phyloP scores from a whole-genome alignment of 2,113 vertebrate species.

The Ophthalmolycus amberensis region DNA sequence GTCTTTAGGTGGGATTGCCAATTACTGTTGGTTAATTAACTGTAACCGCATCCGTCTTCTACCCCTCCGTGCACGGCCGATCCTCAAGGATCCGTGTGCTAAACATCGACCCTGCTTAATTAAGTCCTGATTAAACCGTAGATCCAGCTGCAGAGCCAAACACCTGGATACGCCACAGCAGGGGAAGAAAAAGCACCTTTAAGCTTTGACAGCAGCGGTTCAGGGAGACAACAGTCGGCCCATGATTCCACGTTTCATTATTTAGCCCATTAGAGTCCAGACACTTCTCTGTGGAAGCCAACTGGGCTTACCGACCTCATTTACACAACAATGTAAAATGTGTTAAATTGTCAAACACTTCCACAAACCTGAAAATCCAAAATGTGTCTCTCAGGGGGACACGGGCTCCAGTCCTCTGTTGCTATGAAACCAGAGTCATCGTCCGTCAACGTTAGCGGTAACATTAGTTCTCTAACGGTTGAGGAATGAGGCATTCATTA shows the following conservation, averaged over 20 bases:
- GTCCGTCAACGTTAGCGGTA: too few relatives aligned
- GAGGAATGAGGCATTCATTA: not conserved
- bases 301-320: constrained; percentile 12
- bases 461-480: not conserved
- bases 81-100: constrained; percentile 26
- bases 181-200: constrained; percentile 5
- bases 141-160: constrained; percentile 9
- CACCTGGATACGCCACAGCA: constrained; percentile 12
- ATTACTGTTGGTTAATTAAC: constrained; percentile 48
- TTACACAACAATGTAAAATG: not conserved
- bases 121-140: constrained; percentile 39
- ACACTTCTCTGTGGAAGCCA: not conserved
- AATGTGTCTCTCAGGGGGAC: not conserved
- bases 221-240: not conserved
- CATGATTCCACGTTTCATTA: not conserved
- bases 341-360: constrained; percentile 12
- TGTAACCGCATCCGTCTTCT: constrained; percentile 34
- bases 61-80: not conserved
- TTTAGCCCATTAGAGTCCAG: not conserved
- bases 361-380: not conserved
- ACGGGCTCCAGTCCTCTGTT: not conserved
- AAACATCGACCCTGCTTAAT: constrained; percentile 14
- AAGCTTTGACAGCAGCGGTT: not conserved
- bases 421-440: not conserved
- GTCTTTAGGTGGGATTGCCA: constrained; percentile 32